Evolutionary conservation across 2,888 invertebrate genomes (phyloP), one percentile per base, ranked within the genome.

Genomic region (Trachelus troglodyta): DNA sequence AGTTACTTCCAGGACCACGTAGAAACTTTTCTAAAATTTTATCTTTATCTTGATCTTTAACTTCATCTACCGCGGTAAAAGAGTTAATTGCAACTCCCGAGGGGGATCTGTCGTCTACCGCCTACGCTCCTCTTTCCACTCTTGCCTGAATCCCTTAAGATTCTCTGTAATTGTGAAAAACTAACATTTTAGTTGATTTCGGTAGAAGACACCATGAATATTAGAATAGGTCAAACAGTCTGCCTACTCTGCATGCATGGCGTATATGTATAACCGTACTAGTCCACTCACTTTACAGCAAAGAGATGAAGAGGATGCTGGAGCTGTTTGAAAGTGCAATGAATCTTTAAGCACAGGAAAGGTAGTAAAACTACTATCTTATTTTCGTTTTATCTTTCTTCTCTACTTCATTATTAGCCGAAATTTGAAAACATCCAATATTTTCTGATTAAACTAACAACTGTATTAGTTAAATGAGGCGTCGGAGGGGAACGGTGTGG

Each of bases 251-350:
- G 69, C 73, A 75, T 79, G 76, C 75, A 77, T 56, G 75, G 73
- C 75, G 35, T 56, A 56, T 23, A 35, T 35, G 12, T 35, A 56
- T 56, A 56, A 56, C 56, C 6, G 23, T 56, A 56, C 23, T 4
- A 56, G 9, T 56, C 56, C 34, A 74, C 37, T 11, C 82, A 77
- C 75, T 34, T 83, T 85, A 75, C 84, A 91, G 91, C 80, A 91
- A 91, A 81, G 90, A 91, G 80, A 88, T 91, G 84, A 91, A 90
- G 79, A 89, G 90, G 81, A 89, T 91, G 87, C 79, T 91, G 84
- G 91, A 91, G 68, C 81, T 91, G 34, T 90, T 91, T 80, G 91
- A 91, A 80, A 87, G 83, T 34, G 85, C 90, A 34, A 89, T 91
- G 87, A 91, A 90, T 83, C 76, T 90, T 73, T 89, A 78, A 88